Evolutionary conservation across 2,797 vertebrate species (phyloP).

Genomic region (Helarctos malayanus): DNA sequence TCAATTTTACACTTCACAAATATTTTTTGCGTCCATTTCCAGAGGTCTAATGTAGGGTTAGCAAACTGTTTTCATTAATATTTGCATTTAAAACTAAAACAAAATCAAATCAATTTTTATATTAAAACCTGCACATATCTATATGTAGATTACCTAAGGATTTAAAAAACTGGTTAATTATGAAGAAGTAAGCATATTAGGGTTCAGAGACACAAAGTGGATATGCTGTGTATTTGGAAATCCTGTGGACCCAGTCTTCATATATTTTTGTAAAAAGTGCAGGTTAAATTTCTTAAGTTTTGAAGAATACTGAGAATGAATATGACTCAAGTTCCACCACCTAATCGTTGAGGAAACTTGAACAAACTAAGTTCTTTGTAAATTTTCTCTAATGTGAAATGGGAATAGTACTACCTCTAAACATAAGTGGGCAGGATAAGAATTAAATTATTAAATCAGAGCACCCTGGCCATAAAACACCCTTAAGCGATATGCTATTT

Average conservation of each 20-base stretch:
- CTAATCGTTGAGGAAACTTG: neutral
- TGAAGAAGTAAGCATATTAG: neutral
- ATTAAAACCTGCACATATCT: neutral
- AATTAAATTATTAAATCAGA: constrained; percentile 21
- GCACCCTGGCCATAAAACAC: neutral
- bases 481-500: neutral
- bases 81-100: neutral
- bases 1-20: neutral
- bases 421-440: rapidly evolving
- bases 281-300: neutral
- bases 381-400: neutral
- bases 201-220: neutral
- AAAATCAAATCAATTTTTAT: neutral
- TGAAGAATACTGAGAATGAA: neutral
- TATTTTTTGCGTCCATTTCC: neutral
- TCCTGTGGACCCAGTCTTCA: neutral
- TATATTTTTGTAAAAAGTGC: neutral
- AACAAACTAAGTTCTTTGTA: neutral
- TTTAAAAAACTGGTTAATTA: neutral
- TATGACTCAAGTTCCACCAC: neutral
- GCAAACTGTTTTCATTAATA: constrained; percentile 21
- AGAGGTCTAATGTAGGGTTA: neutral
- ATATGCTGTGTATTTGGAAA: neutral
- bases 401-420: neutral
- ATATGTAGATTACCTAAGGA: neutral